phyloP scores from a whole-genome alignment of 1,140 invertebrate species.

The Mya arenaria region DNA sequence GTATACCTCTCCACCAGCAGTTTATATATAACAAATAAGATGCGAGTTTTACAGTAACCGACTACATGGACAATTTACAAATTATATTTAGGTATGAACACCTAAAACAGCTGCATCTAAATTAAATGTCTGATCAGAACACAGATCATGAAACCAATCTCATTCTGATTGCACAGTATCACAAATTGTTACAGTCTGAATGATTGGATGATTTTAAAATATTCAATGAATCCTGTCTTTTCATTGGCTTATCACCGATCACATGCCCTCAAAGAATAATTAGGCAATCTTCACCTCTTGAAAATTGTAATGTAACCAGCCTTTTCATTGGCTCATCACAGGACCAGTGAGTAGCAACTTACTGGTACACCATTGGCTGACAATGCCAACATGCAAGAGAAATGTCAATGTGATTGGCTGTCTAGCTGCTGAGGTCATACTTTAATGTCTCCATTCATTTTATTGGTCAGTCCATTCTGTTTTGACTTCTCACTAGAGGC shows the following conservation, averaged over 20 bases:
- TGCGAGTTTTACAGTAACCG: too few relatives aligned
- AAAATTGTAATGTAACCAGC: not conserved
- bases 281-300: not conserved
- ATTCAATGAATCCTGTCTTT: not conserved
- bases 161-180: not conserved
- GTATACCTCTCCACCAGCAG: too few relatives aligned
- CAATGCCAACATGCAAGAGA: not conserved
- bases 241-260: not conserved
- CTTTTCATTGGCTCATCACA: not conserved
- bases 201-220: not conserved
- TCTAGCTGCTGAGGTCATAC: constrained; percentile 32
- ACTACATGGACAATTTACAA: too few relatives aligned
- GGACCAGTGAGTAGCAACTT: not conserved
- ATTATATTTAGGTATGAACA: too few relatives aligned
- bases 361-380: not conserved
- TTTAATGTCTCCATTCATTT: constrained; percentile 53
- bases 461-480: constrained; percentile 54
- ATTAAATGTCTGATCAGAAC: too few relatives aligned
- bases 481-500: constrained; percentile 44
- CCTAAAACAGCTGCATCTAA: too few relatives aligned
- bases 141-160: not conserved
- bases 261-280: not conserved
- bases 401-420: constrained; percentile 18
- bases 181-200: not conserved
- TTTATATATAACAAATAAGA: too few relatives aligned